Evolutionary conservation across 2,888 invertebrate species (phyloP).

Genomic region (Lycocerus yunnanus): DNA sequence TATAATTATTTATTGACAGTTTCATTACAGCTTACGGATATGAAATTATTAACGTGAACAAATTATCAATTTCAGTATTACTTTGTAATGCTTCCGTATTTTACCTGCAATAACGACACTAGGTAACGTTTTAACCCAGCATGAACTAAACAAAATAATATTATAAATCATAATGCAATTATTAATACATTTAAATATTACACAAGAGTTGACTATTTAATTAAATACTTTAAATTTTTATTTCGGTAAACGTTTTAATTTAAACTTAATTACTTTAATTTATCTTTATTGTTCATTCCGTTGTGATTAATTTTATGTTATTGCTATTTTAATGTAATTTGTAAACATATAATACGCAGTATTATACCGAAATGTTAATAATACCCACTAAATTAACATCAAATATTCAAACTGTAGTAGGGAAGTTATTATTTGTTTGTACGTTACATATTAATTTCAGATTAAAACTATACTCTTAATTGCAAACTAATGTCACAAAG

Average conservation of each 20-base stretch:
- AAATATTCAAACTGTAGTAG: not conserved
- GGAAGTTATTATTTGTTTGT: not conserved
- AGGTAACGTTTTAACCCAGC: not conserved
- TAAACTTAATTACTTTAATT: not conserved
- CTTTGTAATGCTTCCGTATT: not conserved
- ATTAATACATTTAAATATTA: no score
- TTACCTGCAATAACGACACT: not conserved
- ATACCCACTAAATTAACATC: not conserved
- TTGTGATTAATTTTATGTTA: not conserved
- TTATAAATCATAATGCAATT: not conserved
- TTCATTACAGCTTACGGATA: not conserved
- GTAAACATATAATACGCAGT: not conserved
- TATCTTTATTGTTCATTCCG: not conserved
- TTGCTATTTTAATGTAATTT: not conserved
- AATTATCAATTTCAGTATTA: not conserved
- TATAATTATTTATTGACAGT: not conserved
- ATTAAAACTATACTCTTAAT: constrained; percentile 1
- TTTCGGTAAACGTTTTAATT: not conserved
- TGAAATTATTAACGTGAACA: not conserved
- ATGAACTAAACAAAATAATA: not conserved
- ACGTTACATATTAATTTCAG: not conserved
- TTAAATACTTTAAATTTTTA: no score
- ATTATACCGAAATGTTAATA: not conserved
- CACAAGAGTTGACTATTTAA: no score
- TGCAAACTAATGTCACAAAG: not conserved